Percentiles rank a stretch among this genome's conserved stretches.
These are phyloP conservation scores for Notoglanidium macrostoma DNA, from an alignment of 2,797 vertebrate species.

Conservation along the genomic window DNA sequence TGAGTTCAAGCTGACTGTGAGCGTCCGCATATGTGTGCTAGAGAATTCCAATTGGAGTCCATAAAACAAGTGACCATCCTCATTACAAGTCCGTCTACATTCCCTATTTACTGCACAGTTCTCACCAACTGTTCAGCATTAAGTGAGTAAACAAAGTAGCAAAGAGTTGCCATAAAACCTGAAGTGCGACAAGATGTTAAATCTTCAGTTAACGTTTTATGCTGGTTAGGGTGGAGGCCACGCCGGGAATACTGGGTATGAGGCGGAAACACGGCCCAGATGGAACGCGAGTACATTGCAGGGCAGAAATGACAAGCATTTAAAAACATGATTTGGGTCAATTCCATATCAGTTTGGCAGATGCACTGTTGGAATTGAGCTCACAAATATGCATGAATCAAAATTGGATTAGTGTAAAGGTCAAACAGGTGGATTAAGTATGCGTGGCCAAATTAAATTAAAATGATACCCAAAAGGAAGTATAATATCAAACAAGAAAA, in stretches of 20 bases:
- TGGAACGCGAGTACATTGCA: background rate
- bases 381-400: background rate
- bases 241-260: background rate
- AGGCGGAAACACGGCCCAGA: too few species aligned
- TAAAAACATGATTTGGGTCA: background rate
- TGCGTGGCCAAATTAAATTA: conserved; percentile 13
- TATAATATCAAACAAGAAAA: background rate
- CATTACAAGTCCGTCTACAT: background rate
- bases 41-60: background rate
- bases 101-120: background rate
- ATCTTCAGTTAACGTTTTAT: background rate
- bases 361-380: background rate
- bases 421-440: conserved; percentile 20
- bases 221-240: background rate
- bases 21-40: background rate
- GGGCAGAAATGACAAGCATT: background rate
- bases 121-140: conserved; percentile 19
- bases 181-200: conserved; percentile 23
- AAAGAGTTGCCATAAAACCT: conserved; percentile 31
- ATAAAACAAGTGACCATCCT: conserved; percentile 14
- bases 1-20: conserved; percentile 16
- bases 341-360: background rate
- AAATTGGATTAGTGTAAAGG: conserved; percentile 11
- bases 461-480: conserved; percentile 5
- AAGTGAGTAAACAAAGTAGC: conserved; percentile 12